Conservation (phyloP, 2,797 vertebrate genomes). For the Crenuchus spilurus region DNA sequence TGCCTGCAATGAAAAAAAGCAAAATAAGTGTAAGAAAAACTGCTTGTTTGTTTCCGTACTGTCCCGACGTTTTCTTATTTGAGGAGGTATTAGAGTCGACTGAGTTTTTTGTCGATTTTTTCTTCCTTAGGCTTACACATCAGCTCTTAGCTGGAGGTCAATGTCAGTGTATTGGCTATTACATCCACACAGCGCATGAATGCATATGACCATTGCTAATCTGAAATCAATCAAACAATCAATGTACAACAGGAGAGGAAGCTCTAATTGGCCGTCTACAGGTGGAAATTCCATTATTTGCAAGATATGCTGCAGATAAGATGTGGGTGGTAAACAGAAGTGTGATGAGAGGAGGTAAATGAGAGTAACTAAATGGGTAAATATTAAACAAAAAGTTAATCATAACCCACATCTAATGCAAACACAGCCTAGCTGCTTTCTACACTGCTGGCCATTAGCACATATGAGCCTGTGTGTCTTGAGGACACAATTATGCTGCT, state of each 20-base stretch:
- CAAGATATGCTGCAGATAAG: constrained; percentile 6
- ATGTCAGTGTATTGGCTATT: not conserved
- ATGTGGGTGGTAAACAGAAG: constrained; percentile 4
- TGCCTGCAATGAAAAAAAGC: too few relatives aligned
- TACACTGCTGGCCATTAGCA: not conserved
- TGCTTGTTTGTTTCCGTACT: too few relatives aligned
- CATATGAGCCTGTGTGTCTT: too few relatives aligned
- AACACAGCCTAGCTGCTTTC: not conserved
- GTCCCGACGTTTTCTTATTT: too few relatives aligned
- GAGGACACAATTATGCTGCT: not conserved
- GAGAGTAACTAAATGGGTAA: constrained; percentile 24
- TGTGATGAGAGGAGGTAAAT: not conserved
- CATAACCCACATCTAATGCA: constrained; percentile 3
- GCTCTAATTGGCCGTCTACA: not conserved
- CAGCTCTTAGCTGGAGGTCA: too few relatives aligned
- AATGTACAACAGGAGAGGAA: not conserved
- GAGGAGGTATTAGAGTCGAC: too few relatives aligned
- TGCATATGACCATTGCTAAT: constrained; percentile 14
- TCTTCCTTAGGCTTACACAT: too few relatives aligned
- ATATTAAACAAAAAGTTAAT: constrained; percentile 40
- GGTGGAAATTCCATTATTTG: not conserved
- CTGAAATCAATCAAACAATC: constrained; percentile 31
- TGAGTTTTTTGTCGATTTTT: too few relatives aligned
- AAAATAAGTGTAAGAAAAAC: too few relatives aligned
- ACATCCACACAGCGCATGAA: not conserved